Evolutionary conservation across 2,888 invertebrate genomes (phyloP).

Genomic region (Crossocerus cetratus): DNA sequence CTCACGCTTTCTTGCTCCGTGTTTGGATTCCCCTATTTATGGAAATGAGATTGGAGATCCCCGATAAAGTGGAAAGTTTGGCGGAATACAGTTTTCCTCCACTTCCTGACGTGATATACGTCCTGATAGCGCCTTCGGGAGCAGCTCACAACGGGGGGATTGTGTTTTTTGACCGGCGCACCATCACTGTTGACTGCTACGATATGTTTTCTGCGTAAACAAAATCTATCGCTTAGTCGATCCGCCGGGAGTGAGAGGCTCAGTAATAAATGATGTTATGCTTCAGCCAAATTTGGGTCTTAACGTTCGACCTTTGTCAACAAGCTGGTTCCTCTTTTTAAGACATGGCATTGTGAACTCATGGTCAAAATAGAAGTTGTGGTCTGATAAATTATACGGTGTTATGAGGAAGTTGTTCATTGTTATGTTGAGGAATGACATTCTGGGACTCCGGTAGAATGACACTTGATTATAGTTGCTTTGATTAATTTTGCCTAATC

Average conservation of each 20-base stretch:
- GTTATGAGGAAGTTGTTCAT: too few species aligned
- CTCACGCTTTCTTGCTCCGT: not conserved
- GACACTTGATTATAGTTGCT: too few species aligned
- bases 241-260: not conserved
- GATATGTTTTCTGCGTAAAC: conserved; percentile 16
- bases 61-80: conserved; percentile 18
- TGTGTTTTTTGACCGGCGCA: not conserved
- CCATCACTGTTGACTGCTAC: conserved; percentile 25
- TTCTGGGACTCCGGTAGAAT: too few species aligned
- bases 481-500: too few species aligned
- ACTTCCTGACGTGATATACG: not conserved
- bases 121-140: not conserved
- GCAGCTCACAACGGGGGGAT: not conserved
- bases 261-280: not conserved
- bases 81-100: not conserved
- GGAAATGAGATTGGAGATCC: conserved; percentile 13
- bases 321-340: too few species aligned
- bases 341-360: too few species aligned
- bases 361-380: too few species aligned
- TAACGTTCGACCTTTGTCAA: not conserved
- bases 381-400: too few species aligned
- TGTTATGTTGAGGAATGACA: too few species aligned
- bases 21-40: not conserved
- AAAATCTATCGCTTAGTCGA: conserved; percentile 12
- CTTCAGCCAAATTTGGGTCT: not conserved